phyloP scores from a whole-genome alignment of 2,113 vertebrate genomes.

The Rhinolophus ferrumequinum region DNA sequence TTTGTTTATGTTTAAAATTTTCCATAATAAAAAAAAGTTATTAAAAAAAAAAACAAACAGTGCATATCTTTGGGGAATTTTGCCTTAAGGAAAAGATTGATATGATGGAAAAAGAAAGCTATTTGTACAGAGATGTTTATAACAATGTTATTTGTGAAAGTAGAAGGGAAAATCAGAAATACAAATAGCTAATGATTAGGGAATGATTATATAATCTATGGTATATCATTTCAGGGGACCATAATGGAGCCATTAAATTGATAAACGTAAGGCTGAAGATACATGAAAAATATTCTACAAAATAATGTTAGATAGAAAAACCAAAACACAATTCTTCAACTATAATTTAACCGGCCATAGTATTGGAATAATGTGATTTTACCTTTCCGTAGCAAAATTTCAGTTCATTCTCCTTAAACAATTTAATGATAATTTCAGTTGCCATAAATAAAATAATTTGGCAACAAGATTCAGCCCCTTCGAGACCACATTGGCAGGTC shows the following conservation, averaged over 20 bases:
- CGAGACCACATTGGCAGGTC: background rate
- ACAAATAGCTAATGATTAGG: slow-evolving; percentile 55
- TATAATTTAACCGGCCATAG: slow-evolving; percentile 34
- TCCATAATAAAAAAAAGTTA: slow-evolving; percentile 37
- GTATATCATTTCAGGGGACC: slow-evolving; percentile 21
- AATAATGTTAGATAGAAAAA: slow-evolving; percentile 55
- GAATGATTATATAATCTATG: slow-evolving; percentile 52
- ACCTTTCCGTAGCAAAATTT: slow-evolving; percentile 47
- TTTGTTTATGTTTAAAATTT: slow-evolving; percentile 31
- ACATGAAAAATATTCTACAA: slow-evolving; percentile 53
- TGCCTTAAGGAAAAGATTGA: slow-evolving; percentile 58
- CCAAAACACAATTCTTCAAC: slow-evolving; percentile 55
- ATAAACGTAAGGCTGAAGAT: slow-evolving; percentile 57
- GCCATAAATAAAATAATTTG: slow-evolving; percentile 30
- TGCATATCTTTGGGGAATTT: slow-evolving; percentile 20
- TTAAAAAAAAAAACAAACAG: background rate
- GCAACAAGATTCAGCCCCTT: background rate
- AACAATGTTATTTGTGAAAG: slow-evolving; percentile 56
- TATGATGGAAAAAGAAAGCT: slow-evolving; percentile 41
- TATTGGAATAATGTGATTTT: slow-evolving; percentile 63
- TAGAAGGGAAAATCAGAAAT: slow-evolving; percentile 54
- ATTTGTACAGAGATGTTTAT: slow-evolving; percentile 49
- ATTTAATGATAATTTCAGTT: slow-evolving; percentile 50
- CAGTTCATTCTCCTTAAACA: slow-evolving; percentile 54
- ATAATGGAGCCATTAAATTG: slow-evolving; percentile 64